Conservation (phyloP, 1,140 invertebrate species). For the Lycorma delicatula region DNA sequence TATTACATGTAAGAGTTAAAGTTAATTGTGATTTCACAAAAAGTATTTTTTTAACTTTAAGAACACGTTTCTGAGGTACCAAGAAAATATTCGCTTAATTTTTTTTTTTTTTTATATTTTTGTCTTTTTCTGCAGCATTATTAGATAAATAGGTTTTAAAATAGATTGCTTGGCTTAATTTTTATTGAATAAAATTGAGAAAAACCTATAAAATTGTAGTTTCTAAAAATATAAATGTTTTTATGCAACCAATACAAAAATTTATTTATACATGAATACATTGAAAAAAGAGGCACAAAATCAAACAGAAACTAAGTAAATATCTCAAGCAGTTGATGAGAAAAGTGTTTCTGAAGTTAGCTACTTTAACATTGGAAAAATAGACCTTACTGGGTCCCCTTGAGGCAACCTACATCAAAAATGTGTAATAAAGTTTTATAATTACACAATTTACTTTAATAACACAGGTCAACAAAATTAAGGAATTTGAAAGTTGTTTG, state of each 20-base stretch:
- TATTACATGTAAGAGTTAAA: background rate
- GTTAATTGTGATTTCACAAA: background rate
- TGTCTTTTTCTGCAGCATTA: background rate
- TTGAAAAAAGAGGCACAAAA: background rate
- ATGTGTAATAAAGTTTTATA: too few species aligned
- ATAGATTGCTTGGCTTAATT: background rate
- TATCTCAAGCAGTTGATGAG: background rate
- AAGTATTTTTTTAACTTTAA: background rate
- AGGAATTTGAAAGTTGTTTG: too few species aligned
- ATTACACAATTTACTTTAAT: too few species aligned
- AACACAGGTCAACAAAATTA: too few species aligned
- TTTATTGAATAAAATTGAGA: background rate
- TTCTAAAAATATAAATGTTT: background rate
- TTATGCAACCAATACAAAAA: background rate
- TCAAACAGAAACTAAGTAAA: background rate
- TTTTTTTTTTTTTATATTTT: background rate
- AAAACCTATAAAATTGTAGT: background rate
- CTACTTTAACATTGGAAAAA: background rate
- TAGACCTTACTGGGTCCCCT: background rate
- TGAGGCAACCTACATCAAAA: too few species aligned
- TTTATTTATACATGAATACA: background rate
- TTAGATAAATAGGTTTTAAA: background rate
- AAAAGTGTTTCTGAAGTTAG: background rate
- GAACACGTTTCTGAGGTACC: background rate
- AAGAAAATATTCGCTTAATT: background rate